Conservation (phyloP, 37 sponge, comb jelly and placozoan species). For the Aplysina aerophoba region DNA sequence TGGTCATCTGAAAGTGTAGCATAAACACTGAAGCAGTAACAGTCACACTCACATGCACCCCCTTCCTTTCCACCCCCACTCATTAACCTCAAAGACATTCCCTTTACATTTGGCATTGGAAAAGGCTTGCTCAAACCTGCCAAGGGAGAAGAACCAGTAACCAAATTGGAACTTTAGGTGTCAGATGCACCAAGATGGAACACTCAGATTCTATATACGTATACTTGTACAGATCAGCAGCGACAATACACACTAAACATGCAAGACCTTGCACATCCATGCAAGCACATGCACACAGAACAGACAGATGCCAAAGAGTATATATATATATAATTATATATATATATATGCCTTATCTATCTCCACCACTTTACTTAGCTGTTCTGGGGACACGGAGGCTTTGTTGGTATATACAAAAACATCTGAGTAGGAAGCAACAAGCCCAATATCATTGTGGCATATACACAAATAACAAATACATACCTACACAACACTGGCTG, state of each 20-base stretch:
- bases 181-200: no score
- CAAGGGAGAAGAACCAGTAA: no score
- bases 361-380: slow-evolving; percentile 22
- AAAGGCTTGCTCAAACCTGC: slow-evolving; percentile 90
- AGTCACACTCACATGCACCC: background rate
- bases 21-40: background rate
- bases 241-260: slow-evolving; percentile 65
- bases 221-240: no score
- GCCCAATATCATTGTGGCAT: no score
- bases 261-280: slow-evolving; percentile 50
- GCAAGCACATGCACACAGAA: background rate
- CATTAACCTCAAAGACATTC: slow-evolving; percentile 88
- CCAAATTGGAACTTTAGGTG: no score
- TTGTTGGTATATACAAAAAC: no score
- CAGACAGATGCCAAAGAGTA: background rate
- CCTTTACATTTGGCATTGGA: slow-evolving; percentile 95
- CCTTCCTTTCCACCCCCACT: background rate
- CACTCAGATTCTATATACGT: no score
- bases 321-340: no score
- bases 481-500: no score
- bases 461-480: no score
- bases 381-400: background rate
- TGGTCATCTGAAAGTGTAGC: slow-evolving; percentile 55
- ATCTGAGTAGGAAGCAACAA: no score
- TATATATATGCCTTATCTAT: background rate